Evolutionary conservation across 2,113 vertebrate species (phyloP), one percentile per base, ranked within the genome.

Genomic region (Lycaon pictus): DNA sequence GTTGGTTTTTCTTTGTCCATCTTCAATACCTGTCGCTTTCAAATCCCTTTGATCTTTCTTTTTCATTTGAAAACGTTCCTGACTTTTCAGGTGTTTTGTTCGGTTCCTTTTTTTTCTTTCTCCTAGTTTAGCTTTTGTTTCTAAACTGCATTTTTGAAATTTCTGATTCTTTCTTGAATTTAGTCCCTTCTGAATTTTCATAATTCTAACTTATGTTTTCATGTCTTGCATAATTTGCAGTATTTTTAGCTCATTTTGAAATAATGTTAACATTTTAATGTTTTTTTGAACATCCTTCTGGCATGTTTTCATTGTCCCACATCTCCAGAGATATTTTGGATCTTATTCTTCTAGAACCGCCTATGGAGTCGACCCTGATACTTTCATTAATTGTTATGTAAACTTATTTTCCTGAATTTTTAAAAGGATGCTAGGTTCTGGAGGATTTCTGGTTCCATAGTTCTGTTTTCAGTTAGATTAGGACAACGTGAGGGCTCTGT

Each of bases 211-310:
- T 84, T 93, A 69, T 95, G 87, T 92, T 95, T 95, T 62, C 72
- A 69, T 90, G 74, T 13, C 25, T 96, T 98, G n/a, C 81, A 94
- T 95, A 88, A 88, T 90, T 94, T 95, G 90, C 94, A 97, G 58
- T 97, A 90, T 90, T 92, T 90, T 86, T 85, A 95, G 88, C 90
- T 88, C 67, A 60, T 93, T 96, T 96, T 86, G 20, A 82, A 86
- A 79, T 71, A n/a, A 95, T 69, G 65, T 58, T 53, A 23, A 23
- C 88, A 77, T 92, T 86, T 80, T 91, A 76, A n/a, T 81, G 43
- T 19, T 84, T 85, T 85, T 83, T 65, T 5, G 55, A 58, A 86
- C 93, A 58, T 74, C 90, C 94, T 95, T 90, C 37, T 97, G 93
- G 80, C 84, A 32, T 79, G 79, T 8, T 67, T 83, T 94, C 69